phyloP scores from a whole-genome alignment of 1,140 invertebrate species.

The Meloidogyne exigua region DNA sequence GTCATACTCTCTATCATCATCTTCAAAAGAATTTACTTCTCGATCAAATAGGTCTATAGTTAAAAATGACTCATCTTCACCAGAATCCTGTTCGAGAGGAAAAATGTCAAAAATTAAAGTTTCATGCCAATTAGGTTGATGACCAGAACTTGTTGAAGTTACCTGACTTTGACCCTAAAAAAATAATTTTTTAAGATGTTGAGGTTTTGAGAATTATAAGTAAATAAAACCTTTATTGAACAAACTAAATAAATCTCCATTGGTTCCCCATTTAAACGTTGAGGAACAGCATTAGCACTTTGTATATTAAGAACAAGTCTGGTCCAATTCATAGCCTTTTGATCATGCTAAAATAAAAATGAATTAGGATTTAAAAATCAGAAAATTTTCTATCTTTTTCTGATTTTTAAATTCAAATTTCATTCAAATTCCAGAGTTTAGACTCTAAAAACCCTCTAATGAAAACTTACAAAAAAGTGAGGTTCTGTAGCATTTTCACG shows the following conservation, averaged over 20 bases:
- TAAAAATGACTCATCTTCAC: constrained; percentile 13
- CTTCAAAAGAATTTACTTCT: constrained; percentile 30
- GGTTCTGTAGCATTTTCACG: neutral
- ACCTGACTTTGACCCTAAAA: constrained; percentile 21
- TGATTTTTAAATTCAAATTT: neutral
- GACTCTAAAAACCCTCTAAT: neutral
- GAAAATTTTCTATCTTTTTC: neutral
- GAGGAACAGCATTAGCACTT: constrained; percentile 40
- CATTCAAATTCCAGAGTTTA: too few relatives aligned
- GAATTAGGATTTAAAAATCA: neutral
- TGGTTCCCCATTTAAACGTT: constrained; percentile 24
- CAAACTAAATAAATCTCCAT: neutral
- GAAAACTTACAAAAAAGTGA: neutral
- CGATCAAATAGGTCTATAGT: constrained; percentile 41
- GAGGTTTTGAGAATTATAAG: too few relatives aligned
- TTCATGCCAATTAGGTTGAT: constrained; percentile 47
- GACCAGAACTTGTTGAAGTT: constrained; percentile 36
- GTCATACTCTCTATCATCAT: constrained; percentile 45
- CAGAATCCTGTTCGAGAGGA: neutral
- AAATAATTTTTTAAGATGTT: constrained; percentile 9
- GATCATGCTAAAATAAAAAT: neutral
- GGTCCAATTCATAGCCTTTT: neutral
- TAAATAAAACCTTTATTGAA: constrained; percentile 22
- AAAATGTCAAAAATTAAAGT: constrained; percentile 40
- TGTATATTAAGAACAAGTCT: constrained; percentile 46